A percentile compares a stretch with the other conserved stretches of the same genome.
phyloP scores from a whole-genome alignment of 2,888 invertebrate species.

The Zootermopsis nevadensis region DNA sequence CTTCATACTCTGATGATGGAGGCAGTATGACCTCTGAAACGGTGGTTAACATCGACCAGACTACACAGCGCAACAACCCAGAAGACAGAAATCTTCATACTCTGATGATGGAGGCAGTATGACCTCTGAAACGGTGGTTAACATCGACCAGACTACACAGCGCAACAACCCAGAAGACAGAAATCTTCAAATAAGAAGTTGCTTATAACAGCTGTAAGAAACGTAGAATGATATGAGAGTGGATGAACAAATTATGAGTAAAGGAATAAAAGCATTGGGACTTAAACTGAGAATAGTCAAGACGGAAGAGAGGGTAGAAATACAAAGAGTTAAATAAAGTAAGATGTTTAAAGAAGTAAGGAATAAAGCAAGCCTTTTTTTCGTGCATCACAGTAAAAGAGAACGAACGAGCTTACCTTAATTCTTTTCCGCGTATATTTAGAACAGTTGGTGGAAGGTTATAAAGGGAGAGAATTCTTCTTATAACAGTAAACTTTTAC shows the following conservation, averaged over 20 bases:
- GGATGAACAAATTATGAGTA: neutral
- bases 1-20: no score
- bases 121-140: no score
- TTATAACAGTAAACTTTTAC: slow-evolving; percentile 36
- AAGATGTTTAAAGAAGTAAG: neutral
- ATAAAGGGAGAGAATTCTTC: slow-evolving; percentile 15
- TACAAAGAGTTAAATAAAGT: neutral
- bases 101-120: no score
- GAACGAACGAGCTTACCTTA: neutral
- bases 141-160: no score
- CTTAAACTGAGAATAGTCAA: neutral
- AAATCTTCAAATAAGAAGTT: no score
- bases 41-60: no score
- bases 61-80: no score
- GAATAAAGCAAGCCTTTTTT: neutral
- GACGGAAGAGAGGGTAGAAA: neutral
- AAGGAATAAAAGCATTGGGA: neutral
- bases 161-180: no score
- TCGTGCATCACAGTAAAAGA: neutral
- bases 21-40: no score
- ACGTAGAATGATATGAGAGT: neutral
- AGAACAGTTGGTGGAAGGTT: no score
- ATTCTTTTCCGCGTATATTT: neutral
- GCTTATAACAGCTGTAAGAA: neutral
- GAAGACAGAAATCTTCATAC: no score